Evolutionary conservation across 2,797 vertebrate genomes (phyloP).

Genomic region (Onychomys leucogaster): DNA sequence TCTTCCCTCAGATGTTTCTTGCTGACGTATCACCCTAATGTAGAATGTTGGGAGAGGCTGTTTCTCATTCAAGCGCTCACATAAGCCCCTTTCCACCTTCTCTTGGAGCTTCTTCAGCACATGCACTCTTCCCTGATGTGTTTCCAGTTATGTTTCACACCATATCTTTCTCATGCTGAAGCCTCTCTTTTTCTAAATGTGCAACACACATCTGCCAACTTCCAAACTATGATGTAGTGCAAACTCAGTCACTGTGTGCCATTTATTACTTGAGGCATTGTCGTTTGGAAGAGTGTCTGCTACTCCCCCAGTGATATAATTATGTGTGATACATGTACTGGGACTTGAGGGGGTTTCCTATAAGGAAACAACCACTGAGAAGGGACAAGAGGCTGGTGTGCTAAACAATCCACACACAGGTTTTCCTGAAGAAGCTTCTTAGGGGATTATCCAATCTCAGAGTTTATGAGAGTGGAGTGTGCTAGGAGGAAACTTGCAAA

Average conservation of each 20-base stretch:
- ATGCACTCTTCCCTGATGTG: not conserved
- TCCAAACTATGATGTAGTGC: not conserved
- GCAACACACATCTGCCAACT: not conserved
- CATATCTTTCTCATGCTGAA: not conserved
- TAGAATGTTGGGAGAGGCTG: not conserved
- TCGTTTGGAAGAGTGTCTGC: not conserved
- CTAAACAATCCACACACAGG: rapidly evolving
- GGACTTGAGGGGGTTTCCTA: not conserved
- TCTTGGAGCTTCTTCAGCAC: not conserved
- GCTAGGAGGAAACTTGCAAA: not conserved
- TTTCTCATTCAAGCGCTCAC: not conserved
- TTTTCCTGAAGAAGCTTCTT: not conserved
- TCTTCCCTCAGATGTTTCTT: not conserved
- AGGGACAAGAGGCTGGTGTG: not conserved
- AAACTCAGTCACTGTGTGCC: not conserved
- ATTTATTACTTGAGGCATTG: not conserved
- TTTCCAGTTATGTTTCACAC: not conserved
- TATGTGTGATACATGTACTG: not conserved
- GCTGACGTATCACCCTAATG: no score
- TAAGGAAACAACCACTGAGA: not conserved
- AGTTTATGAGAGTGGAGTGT: not conserved
- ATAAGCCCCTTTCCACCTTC: not conserved
- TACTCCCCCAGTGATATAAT: not conserved
- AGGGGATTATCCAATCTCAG: not conserved
- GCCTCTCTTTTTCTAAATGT: not conserved